phyloP scores from a whole-genome alignment of 2,797 vertebrate species.

The Sebastiscus tertius region DNA sequence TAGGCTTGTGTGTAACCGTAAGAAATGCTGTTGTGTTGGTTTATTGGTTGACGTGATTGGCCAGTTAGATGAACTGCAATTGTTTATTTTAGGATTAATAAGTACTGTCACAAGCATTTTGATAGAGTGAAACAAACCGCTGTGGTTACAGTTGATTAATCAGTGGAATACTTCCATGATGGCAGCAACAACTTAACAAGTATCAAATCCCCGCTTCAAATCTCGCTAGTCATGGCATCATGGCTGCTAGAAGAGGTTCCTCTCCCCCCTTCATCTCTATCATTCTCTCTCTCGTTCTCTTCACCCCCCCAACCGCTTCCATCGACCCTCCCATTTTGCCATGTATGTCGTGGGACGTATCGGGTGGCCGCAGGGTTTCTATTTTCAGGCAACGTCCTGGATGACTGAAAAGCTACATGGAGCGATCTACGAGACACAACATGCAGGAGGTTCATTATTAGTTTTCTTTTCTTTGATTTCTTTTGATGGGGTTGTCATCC shows the following conservation, averaged over 20 bases:
- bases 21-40: neutral
- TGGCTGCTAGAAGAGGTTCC: constrained; percentile 67
- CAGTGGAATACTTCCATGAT: neutral
- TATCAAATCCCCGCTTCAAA: constrained; percentile 57
- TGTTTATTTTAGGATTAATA: neutral
- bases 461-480: constrained; percentile 42
- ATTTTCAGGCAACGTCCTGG: constrained; percentile 91
- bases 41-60: neutral
- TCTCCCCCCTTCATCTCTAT: constrained; percentile 34
- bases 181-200: neutral
- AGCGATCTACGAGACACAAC: constrained; percentile 82
- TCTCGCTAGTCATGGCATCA: constrained; percentile 78
- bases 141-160: neutral
- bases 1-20: neutral
- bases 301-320: neutral
- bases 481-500: constrained; percentile 8
- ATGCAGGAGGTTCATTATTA: constrained; percentile 83
- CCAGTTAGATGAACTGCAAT: neutral
- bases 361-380: constrained; percentile 87
- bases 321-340: constrained; percentile 85
- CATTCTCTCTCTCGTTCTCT: constrained; percentile 41
- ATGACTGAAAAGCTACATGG: constrained; percentile 90
- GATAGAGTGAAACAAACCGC: neutral
- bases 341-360: constrained; percentile 89
- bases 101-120: neutral